These are phyloP conservation scores for Bedellia somnulentella DNA, from an alignment of 2,888 invertebrate species.

Conservation along the genomic window DNA sequence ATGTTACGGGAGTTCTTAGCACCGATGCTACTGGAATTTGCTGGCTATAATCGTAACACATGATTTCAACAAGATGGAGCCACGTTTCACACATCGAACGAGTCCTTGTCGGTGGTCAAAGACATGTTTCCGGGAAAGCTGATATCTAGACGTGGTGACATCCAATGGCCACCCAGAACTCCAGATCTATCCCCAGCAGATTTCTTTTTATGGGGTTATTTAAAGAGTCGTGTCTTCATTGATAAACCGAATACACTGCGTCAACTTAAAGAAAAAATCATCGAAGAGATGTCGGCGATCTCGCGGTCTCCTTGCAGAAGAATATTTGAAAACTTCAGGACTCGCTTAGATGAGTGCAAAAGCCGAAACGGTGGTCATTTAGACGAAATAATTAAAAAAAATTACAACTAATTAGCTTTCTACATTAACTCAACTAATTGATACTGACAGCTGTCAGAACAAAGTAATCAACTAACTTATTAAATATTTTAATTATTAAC, in stretches of 20 bases:
- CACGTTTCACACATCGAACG: conserved; percentile 7
- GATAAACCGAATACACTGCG: conserved; percentile 8
- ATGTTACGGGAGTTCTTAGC: conserved; percentile 13
- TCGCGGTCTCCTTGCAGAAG: no score
- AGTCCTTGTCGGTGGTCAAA: neutral
- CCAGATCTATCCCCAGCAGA: conserved; percentile 4
- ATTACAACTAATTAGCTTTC: no score
- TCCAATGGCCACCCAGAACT: conserved; percentile 7
- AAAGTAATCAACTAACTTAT: no score
- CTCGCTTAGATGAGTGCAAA: no score
- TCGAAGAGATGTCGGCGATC: conserved; percentile 10
- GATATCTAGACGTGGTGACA: conserved; percentile 4
- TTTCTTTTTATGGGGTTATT: conserved; percentile 8
- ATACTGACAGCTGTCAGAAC: no score
- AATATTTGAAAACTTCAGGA: no score
- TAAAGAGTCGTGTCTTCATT: conserved; percentile 8
- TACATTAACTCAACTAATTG: no score
- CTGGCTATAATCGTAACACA: conserved; percentile 9
- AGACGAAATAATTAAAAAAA: no score
- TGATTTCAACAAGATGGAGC: conserved; percentile 8
- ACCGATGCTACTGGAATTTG: conserved; percentile 11
- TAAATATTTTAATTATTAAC: no score
- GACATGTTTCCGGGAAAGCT: neutral
- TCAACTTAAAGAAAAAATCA: conserved; percentile 10
- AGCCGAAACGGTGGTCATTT: no score